Conservation (phyloP, 2,888 invertebrate genomes). For the Alitta virens region DNA sequence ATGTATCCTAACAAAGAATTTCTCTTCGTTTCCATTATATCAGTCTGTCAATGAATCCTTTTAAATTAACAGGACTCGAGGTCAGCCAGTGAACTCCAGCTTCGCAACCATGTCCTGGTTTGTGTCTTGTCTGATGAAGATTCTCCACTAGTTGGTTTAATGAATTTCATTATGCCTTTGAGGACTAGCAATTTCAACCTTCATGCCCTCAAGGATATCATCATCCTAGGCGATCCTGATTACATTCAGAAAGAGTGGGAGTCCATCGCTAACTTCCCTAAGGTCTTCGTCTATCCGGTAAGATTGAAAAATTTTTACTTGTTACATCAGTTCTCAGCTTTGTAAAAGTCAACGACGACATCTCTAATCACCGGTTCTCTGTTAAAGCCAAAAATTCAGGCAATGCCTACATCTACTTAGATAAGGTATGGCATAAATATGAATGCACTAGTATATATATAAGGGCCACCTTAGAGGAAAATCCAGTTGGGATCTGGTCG, state of each 20-base stretch:
- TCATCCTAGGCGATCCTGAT: slow-evolving; percentile 23
- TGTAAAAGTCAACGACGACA: no score
- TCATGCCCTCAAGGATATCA: slow-evolving; percentile 26
- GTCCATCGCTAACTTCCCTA: slow-evolving; percentile 23
- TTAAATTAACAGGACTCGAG: slow-evolving; percentile 8
- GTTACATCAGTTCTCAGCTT: no score
- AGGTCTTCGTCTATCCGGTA: slow-evolving; percentile 23
- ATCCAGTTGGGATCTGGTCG: no score
- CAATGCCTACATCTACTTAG: no score
- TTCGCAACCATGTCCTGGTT: slow-evolving; percentile 81
- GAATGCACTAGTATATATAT: no score
- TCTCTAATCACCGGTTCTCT: no score
- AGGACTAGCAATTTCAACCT: slow-evolving; percentile 56
- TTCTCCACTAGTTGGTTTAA: slow-evolving; percentile 90
- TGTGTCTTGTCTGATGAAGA: slow-evolving; percentile 97
- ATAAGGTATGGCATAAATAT: no score
- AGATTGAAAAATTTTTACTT: slow-evolving; percentile 1
- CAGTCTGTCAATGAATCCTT: no score
- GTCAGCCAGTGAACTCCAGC: slow-evolving; percentile 1
- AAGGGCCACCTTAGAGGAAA: no score
- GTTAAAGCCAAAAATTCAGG: no score
- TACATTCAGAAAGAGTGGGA: slow-evolving; percentile 25
- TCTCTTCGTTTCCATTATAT: no score
- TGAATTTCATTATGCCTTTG: slow-evolving; percentile 97
- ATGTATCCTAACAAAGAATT: no score